Evolutionary conservation across 2,888 invertebrate species (phyloP), one percentile per base, ranked within the genome.

Genomic region (Marronus borbonicus): DNA sequence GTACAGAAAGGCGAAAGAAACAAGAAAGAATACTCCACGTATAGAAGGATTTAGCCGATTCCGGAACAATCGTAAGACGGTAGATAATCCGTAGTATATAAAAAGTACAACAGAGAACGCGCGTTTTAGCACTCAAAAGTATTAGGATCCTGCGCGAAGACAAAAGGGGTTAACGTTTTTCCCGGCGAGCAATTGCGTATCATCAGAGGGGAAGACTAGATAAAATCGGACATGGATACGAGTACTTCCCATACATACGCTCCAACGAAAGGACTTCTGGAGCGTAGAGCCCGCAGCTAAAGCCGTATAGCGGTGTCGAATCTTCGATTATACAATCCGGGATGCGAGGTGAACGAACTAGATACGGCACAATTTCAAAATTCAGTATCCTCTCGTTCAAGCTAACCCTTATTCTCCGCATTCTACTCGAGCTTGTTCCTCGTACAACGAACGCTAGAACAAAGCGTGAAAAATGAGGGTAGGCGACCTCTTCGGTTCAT

Each of bases 281-380:
- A 60, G 20, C 28, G 58, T 8, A 12, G 44, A 44, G 44, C 31
- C 31, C 31, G 31, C 31, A 36, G 31, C 31, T 36, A 36, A 36
- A 36, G 31, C 44, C 8, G 44, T 44, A 8, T 44, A 44, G 8
- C 12, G 8, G 44, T 44, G 44, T 44, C 44, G 44, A 44, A 58
- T 58, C 55, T 58, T 58, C 20, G 55, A 58, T 20, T 20, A 58
- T 58, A 58, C 55, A 24, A 24, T 20, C 20, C 55, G 55, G 50
- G 31, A 39, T 50, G 31, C n/a, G 76, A 74, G 77, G 77, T 77
- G 79, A 79, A 79, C 75, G 79, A 79, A 79, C 79, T 74, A 49
- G 74, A 79, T 77, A 79, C 79, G 69, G 75, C 74, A 79, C 72
- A 75, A 77, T 77, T 79, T 79, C 74, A 79, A 77, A 79, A 77